A percentile compares a stretch with the other conserved stretches of the same genome.
These are phyloP conservation scores for Hexactinellida sp. DNA, from an alignment of 37 sponge, comb jelly and placozoan species.

Conservation along the genomic window DNA sequence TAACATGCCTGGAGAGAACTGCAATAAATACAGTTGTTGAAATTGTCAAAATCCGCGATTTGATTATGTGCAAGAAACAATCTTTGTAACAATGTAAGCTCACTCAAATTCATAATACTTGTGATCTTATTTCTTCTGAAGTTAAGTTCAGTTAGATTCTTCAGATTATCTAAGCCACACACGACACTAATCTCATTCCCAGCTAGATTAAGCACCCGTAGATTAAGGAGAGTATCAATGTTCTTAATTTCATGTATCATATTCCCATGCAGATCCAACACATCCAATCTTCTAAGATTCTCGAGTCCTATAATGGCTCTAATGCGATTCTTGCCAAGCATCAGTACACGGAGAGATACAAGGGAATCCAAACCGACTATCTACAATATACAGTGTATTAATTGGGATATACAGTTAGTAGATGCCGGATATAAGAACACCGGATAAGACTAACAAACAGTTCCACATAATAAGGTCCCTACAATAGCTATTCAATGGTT, in stretches of 20 bases:
- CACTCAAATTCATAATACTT: slow-evolving; percentile 44
- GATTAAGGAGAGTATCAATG: slow-evolving; percentile 45
- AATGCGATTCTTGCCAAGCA: slow-evolving; percentile 96
- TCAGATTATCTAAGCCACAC: slow-evolving; percentile 39
- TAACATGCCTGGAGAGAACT: not conserved
- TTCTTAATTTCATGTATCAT: slow-evolving; percentile 60
- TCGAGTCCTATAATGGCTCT: slow-evolving; percentile 58
- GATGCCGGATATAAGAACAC: no score
- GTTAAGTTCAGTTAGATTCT: slow-evolving; percentile 74
- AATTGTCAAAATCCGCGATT: slow-evolving; percentile 25
- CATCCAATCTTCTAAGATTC: slow-evolving; percentile 68
- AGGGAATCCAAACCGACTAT: slow-evolving; percentile 67
- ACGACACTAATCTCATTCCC: slow-evolving; percentile 74
- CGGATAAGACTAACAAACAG: no score
- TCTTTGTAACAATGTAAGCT: slow-evolving; percentile 60
- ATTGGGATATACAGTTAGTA: no score
- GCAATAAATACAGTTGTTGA: not conserved
- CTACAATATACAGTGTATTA: no score
- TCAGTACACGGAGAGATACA: slow-evolving; percentile 72
- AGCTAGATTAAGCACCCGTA: slow-evolving; percentile 85
- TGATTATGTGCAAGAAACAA: slow-evolving; percentile 82
- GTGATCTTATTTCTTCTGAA: slow-evolving; percentile 72
- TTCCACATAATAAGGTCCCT: no score
- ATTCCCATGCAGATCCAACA: slow-evolving; percentile 95
- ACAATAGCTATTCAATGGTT: no score